Evolutionary conservation across 2,888 invertebrate genomes (phyloP).

Genomic region (Erpobdella octoculata): DNA sequence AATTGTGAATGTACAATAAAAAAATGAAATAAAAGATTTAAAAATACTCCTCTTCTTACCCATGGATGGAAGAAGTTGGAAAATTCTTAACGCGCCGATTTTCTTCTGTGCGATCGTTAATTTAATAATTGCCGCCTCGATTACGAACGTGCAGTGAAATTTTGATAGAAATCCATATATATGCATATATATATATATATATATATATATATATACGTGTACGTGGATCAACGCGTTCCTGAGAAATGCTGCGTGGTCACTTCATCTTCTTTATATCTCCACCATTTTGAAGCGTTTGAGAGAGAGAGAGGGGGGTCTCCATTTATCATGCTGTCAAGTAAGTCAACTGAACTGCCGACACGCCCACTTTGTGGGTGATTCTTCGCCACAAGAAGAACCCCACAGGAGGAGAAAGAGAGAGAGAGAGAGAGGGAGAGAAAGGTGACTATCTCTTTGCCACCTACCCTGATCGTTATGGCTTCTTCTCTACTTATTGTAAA

Average conservation of each 20-base stretch:
- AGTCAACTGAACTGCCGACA: slow-evolving; percentile 6
- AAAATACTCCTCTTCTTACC: no score
- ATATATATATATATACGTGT: background rate
- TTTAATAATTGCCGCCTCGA: no score
- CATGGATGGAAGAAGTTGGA: no score
- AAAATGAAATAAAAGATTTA: no score
- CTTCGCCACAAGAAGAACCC: background rate
- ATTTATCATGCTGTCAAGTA: slow-evolving; percentile 9
- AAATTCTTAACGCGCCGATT: no score
- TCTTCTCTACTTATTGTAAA: background rate
- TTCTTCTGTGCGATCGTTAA: no score
- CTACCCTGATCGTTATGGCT: background rate
- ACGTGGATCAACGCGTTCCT: background rate
- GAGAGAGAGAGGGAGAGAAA: no score
- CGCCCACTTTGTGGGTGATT: slow-evolving; percentile 2
- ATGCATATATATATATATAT: background rate
- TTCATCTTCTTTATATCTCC: slow-evolving; percentile 8
- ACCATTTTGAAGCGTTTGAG: background rate
- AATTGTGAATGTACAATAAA: no score
- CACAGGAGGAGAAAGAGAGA: no score
- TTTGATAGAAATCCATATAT: background rate
- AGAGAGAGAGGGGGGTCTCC: no score
- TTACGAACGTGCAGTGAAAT: background rate
- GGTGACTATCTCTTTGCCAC: no score
- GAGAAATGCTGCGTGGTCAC: background rate